A percentile compares a stretch with the other conserved stretches of the same genome.
These are phyloP conservation scores for Daubentonia madagascariensis DNA, from an alignment of 2,113 vertebrate genomes.

Conservation along the genomic window DNA sequence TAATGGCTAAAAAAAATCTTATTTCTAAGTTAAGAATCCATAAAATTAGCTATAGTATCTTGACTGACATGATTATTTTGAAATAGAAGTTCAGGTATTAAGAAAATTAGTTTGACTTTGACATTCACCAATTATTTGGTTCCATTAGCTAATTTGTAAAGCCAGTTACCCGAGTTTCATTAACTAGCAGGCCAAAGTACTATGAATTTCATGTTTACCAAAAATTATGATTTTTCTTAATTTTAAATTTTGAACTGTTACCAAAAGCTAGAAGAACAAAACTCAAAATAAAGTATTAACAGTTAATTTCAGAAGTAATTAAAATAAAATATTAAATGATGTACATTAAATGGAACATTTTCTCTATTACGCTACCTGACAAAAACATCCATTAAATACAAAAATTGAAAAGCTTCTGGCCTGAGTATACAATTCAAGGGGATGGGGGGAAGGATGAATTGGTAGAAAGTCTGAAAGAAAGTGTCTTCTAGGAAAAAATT, in stretches of 20 bases:
- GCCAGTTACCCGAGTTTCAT: not conserved
- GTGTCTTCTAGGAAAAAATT: not conserved
- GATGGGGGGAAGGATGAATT: not conserved
- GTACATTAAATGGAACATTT: not conserved
- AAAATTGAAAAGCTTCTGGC: not conserved
- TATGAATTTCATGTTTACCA: not conserved
- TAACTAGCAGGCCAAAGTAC: not conserved
- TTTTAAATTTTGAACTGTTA: not conserved
- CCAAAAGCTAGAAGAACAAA: not conserved
- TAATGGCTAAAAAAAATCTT: not conserved
- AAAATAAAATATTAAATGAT: not conserved
- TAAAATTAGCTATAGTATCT: not conserved
- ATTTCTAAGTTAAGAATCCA: not conserved
- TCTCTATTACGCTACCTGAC: not conserved
- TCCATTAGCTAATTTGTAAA: not conserved
- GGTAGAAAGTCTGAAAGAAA: not conserved
- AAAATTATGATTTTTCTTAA: not conserved
- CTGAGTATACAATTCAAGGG: not conserved
- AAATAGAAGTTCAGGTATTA: not conserved
- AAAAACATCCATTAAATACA: not conserved
- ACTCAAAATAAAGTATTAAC: not conserved
- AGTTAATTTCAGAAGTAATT: not conserved
- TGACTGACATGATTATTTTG: not conserved
- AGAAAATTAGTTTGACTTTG: not conserved
- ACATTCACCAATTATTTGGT: not conserved